phyloP scores from a whole-genome alignment of 2,888 invertebrate genomes.

The Synanthedon andrenaeformis region DNA sequence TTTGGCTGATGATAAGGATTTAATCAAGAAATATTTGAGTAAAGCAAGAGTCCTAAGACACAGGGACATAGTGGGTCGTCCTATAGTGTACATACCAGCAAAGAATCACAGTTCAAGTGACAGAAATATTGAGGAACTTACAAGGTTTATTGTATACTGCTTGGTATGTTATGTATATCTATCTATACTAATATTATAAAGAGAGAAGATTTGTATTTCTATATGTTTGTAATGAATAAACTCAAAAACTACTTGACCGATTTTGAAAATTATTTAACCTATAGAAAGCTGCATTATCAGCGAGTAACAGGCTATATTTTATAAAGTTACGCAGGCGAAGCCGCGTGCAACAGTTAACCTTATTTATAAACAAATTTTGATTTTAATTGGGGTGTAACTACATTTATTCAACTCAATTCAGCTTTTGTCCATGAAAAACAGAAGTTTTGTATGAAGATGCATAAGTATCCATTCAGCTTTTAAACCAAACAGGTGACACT shows the following conservation, averaged over 20 bases:
- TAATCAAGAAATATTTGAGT: constrained; percentile 69
- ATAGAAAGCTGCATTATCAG: too few species aligned
- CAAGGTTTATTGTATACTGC: constrained; percentile 82
- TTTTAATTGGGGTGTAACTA: background rate
- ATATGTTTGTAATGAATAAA: too few species aligned
- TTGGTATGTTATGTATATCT: constrained; percentile 70
- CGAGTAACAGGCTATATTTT: too few species aligned
- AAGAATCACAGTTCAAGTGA: constrained; percentile 80
- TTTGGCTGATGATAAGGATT: constrained; percentile 63
- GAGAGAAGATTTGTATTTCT: too few species aligned
- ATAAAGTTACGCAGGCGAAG: too few species aligned
- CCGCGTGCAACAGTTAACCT: too few species aligned
- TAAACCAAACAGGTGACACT: too few species aligned
- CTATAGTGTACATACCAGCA: constrained; percentile 83
- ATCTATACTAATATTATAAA: too few species aligned
- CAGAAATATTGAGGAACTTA: constrained; percentile 80
- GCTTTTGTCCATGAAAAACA: background rate
- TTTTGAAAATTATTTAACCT: too few species aligned
- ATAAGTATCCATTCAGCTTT: too few species aligned
- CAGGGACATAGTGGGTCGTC: constrained; percentile 78
- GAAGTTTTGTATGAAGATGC: too few species aligned
- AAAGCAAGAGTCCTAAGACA: constrained; percentile 79
- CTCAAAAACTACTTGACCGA: too few species aligned
- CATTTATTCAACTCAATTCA: background rate
- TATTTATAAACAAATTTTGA: background rate